Evolutionary conservation across 2,113 vertebrate genomes (phyloP).

Genomic region (Colius striatus): DNA sequence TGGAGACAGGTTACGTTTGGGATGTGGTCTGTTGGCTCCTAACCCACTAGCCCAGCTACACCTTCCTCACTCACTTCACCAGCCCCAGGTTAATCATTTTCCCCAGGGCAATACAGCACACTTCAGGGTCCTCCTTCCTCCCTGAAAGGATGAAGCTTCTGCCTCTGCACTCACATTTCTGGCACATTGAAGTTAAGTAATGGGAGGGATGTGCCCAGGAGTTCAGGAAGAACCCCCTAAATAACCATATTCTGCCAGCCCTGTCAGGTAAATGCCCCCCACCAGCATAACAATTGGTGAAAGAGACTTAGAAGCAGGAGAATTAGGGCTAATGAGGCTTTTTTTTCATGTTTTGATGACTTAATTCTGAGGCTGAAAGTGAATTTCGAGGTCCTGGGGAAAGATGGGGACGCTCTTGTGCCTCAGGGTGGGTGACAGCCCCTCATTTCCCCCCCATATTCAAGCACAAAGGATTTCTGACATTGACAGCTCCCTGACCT

Average conservation of each 20-base stretch:
- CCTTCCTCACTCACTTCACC: not conserved
- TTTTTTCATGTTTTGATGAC: not conserved
- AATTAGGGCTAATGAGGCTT: not conserved
- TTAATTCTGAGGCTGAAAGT: not conserved
- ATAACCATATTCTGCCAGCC: not conserved
- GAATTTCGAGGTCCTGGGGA: not conserved
- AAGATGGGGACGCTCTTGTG: not conserved
- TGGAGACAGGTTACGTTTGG: not conserved
- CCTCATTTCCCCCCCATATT: not conserved
- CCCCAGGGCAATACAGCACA: rapidly evolving
- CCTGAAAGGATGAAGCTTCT: not conserved
- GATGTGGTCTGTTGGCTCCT: not conserved
- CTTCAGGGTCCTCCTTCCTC: not conserved
- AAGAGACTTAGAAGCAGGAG: not conserved
- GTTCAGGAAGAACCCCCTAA: not conserved
- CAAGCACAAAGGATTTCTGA: not conserved
- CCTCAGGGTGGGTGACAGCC: not conserved
- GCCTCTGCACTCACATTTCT: rapidly evolving
- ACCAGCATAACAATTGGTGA: too few species aligned
- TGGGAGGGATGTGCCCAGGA: too few species aligned
- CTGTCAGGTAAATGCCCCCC: not conserved
- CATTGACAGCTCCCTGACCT: not conserved
- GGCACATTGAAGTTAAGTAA: not conserved
- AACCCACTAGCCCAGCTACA: not conserved
- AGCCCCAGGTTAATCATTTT: not conserved